phyloP scores from a whole-genome alignment of 2,888 invertebrate species.

The Drosophila setosimentum region DNA sequence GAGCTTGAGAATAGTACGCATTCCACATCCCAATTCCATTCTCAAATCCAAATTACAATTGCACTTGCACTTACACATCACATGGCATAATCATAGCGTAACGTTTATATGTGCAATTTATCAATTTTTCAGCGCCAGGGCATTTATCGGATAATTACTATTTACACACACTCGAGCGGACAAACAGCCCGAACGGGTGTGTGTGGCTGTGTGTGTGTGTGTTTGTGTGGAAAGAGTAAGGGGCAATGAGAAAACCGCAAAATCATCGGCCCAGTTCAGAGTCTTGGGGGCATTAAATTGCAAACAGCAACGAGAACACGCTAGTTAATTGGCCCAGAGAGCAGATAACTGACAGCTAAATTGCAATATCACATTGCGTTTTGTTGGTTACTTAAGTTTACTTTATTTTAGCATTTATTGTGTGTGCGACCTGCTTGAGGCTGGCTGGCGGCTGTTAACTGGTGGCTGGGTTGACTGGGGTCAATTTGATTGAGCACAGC shows the following conservation, averaged over 20 bases:
- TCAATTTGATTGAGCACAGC: conserved; percentile 56
- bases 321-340: conserved; percentile 78
- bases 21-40: conserved; percentile 7
- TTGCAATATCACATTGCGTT: conserved; percentile 80
- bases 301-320: conserved; percentile 61
- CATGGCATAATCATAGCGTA: conserved; percentile 76
- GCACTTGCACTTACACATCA: conserved; percentile 18
- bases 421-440: conserved; percentile 34
- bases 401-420: conserved; percentile 52
- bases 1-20: conserved; percentile 16
- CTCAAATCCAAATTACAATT: neutral
- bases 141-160: conserved; percentile 80
- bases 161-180: conserved; percentile 70
- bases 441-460: conserved; percentile 10
- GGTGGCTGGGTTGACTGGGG: conserved; percentile 25
- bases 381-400: conserved; percentile 60
- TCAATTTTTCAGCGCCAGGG: conserved; percentile 78
- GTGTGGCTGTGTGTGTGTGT: neutral
- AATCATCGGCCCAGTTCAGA: conserved; percentile 65
- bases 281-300: conserved; percentile 74
- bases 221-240: conserved; percentile 10
- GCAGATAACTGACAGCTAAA: conserved; percentile 77
- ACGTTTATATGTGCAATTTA: conserved; percentile 78
- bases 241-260: conserved; percentile 69
- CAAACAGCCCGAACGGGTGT: conserved; percentile 8